Percentiles rank a stretch among this genome's conserved stretches.
These are phyloP conservation scores for Corythoichthys intestinalis DNA, from an alignment of 2,113 vertebrate genomes.

Conservation along the genomic window DNA sequence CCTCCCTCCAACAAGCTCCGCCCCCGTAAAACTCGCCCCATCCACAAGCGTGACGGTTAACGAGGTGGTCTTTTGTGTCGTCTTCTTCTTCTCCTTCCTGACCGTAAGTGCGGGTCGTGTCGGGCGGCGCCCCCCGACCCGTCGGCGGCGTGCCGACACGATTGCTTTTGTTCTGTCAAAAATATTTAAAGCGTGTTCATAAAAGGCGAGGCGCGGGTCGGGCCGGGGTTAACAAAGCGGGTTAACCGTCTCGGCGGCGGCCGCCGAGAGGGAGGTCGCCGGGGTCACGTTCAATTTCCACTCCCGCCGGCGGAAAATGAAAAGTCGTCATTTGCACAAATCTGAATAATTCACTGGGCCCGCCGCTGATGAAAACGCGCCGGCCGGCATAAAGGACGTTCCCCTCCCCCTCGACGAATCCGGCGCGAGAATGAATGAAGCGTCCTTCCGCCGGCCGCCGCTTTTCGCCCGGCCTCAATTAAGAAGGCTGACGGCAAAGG, in stretches of 20 bases:
- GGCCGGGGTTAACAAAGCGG: conserved; percentile 87
- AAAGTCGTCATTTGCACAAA: conserved; percentile 99
- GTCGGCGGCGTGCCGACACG: conserved; percentile 44
- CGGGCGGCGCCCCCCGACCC: conserved; percentile 28
- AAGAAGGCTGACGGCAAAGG: conserved; percentile 97
- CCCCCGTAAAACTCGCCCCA: too few species aligned
- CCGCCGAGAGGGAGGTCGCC: conserved; percentile 90
- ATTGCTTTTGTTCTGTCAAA: conserved; percentile 61
- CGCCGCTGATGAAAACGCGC: conserved; percentile 54
- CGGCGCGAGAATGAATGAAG: conserved; percentile 94
- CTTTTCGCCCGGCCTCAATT: conserved; percentile 86
- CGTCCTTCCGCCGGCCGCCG: conserved; percentile 77
- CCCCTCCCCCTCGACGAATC: conserved; percentile 74
- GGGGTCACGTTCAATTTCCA: conserved; percentile 99
- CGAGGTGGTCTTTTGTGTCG: neutral
- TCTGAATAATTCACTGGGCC: conserved; percentile 93
- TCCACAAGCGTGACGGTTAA: neutral
- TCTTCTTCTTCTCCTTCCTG: neutral
- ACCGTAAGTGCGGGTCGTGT: conserved; percentile 19
- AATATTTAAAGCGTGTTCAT: conserved; percentile 79
- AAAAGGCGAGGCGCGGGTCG: conserved; percentile 81
- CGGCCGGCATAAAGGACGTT: conserved; percentile 51
- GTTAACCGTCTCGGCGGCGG: conserved; percentile 18
- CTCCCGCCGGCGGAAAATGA: conserved; percentile 88
- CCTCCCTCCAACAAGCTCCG: too few species aligned